phyloP scores from a whole-genome alignment of 2,113 vertebrate species.

The Scolopax mira region DNA sequence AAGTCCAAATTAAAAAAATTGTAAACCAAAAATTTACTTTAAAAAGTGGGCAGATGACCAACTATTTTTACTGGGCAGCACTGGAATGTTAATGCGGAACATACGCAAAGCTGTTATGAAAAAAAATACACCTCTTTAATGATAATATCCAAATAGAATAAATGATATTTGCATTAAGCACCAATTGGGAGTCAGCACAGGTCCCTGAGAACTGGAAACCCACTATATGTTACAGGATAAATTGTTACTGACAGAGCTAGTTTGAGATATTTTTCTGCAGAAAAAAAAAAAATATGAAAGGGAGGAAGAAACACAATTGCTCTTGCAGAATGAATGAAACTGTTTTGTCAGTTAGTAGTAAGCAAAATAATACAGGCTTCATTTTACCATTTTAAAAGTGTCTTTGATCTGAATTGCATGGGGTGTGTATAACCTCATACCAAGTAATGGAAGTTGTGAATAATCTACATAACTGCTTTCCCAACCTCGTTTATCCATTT shows the following conservation, averaged over 20 bases:
- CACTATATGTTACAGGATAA: neutral
- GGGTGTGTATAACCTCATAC: neutral
- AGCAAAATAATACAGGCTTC: neutral
- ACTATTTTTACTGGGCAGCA: conserved; percentile 58
- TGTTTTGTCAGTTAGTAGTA: neutral
- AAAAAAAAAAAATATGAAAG: neutral
- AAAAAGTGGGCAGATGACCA: conserved; percentile 34
- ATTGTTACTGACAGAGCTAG: neutral
- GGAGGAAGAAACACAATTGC: neutral
- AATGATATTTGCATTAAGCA: conserved; percentile 34
- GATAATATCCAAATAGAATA: conserved; percentile 29
- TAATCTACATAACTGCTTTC: neutral
- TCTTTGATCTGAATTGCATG: neutral
- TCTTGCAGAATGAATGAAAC: neutral
- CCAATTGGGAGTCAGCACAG: neutral
- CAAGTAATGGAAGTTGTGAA: neutral
- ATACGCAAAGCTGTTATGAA: conserved; percentile 33
- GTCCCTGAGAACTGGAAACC: neutral
- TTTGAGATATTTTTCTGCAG: neutral
- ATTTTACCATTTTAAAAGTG: neutral
- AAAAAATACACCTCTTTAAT: conserved; percentile 18
- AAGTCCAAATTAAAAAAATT: conserved; percentile 53
- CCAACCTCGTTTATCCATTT: neutral
- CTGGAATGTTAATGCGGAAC: conserved; percentile 57
- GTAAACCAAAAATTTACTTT: conserved; percentile 60